A percentile compares a stretch with the other conserved stretches of the same genome.
phyloP scores from a whole-genome alignment of 2,113 vertebrate species.

The Empidonax traillii region DNA sequence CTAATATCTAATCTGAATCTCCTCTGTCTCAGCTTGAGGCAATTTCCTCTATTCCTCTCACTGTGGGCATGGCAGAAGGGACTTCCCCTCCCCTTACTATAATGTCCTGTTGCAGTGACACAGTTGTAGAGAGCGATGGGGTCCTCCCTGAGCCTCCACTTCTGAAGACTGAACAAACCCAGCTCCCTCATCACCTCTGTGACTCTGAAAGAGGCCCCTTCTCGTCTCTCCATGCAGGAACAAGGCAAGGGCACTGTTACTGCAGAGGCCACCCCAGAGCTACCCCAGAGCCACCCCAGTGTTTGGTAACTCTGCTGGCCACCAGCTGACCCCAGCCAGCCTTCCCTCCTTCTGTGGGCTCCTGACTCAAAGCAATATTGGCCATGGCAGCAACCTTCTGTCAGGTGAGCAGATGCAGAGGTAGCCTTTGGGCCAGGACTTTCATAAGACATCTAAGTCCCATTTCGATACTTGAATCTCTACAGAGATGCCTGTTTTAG shows the following conservation, averaged over 20 bases:
- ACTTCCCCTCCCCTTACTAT: not conserved
- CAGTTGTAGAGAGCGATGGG: not conserved
- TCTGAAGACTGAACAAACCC: not conserved
- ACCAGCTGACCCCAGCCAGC: not conserved
- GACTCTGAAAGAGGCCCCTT: too few species aligned
- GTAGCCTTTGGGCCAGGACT: not conserved
- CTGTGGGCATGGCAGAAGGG: not conserved
- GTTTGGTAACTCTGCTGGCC: accelerated
- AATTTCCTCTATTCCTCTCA: not conserved
- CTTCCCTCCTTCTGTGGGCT: not conserved
- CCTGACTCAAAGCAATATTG: not conserved
- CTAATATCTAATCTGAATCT: not conserved
- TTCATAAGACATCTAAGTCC: not conserved
- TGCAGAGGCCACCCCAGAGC: not conserved
- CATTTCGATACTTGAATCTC: not conserved
- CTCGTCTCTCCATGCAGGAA: accelerated
- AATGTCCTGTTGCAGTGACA: not conserved
- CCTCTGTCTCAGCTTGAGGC: not conserved
- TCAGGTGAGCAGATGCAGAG: not conserved
- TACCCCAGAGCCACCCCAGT: not conserved
- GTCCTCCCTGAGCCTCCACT: not conserved
- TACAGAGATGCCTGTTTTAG: not conserved
- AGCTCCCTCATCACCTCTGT: not conserved
- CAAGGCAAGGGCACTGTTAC: accelerated
- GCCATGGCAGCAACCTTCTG: not conserved